Evolutionary conservation across 2,113 vertebrate species (phyloP).

Genomic region (Cathartes aura): DNA sequence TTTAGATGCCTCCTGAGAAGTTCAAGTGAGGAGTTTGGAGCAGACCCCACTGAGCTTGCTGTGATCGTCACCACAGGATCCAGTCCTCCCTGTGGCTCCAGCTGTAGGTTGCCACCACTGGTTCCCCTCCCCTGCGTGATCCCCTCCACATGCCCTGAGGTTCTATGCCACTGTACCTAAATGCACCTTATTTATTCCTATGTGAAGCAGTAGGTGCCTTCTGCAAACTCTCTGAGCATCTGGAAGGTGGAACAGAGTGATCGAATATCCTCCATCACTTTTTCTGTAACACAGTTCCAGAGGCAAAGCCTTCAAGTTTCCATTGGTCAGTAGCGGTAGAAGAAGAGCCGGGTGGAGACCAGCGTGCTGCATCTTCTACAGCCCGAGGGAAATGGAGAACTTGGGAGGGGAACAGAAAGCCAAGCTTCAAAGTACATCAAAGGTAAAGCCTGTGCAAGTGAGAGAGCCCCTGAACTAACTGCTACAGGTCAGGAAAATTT

Average conservation of each 20-base stretch:
- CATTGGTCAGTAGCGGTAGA: fast-evolving
- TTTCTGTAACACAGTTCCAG: not conserved
- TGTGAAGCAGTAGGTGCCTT: not conserved
- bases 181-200: not conserved
- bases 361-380: not conserved
- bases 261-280: not conserved
- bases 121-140: not conserved
- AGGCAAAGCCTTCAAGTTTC: not conserved
- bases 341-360: not conserved
- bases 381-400: not conserved
- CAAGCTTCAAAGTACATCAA: not conserved
- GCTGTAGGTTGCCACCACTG: not conserved
- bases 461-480: not conserved
- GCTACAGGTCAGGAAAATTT: not conserved
- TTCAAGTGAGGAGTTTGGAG: not conserved
- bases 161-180: not conserved
- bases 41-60: not conserved
- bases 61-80: too few relatives aligned
- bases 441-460: not conserved
- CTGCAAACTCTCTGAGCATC: not conserved
- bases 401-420: not conserved
- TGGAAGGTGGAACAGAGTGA: fast-evolving
- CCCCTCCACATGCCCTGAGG: fast-evolving
- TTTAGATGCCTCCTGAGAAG: not conserved
- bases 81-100: fast-evolving